Evolutionary conservation across 2,888 invertebrate genomes (phyloP).

Genomic region (Leucoma salicis): DNA sequence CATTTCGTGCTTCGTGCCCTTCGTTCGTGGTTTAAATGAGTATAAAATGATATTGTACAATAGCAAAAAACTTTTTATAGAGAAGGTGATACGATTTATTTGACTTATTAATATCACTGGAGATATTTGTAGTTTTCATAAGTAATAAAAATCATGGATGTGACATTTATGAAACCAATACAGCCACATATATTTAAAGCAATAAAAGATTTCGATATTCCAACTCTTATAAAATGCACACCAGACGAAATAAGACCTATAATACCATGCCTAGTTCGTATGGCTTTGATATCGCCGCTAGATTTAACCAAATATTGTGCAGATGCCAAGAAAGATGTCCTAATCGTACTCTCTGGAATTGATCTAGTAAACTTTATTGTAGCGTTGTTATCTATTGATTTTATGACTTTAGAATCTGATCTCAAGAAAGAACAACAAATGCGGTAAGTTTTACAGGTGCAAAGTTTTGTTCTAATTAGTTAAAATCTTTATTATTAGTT

Average conservation of each 20-base stretch:
- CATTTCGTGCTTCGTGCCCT: too few relatives aligned
- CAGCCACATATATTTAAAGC: slow-evolving; percentile 88
- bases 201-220: slow-evolving; percentile 91
- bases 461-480: background rate
- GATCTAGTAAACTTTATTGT: slow-evolving; percentile 97
- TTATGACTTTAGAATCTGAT: slow-evolving; percentile 95
- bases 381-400: slow-evolving; percentile 95
- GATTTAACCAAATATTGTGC: slow-evolving; percentile 93
- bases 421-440: slow-evolving; percentile 95
- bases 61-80: too few relatives aligned
- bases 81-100: too few relatives aligned
- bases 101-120: too few relatives aligned
- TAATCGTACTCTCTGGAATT: slow-evolving; percentile 94
- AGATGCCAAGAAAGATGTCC: slow-evolving; percentile 91
- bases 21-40: too few relatives aligned
- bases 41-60: too few relatives aligned
- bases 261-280: slow-evolving; percentile 94
- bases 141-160: slow-evolving; percentile 45
- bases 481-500: too few relatives aligned
- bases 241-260: slow-evolving; percentile 93
- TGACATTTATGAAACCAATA: slow-evolving; percentile 78
- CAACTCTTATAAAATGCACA: slow-evolving; percentile 86
- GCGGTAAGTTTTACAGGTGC: too few relatives aligned
- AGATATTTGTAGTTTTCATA: background rate
- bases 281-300: slow-evolving; percentile 93